These are phyloP conservation scores for Bombylius major DNA, from an alignment of 2,888 invertebrate genomes.

Conservation along the genomic window DNA sequence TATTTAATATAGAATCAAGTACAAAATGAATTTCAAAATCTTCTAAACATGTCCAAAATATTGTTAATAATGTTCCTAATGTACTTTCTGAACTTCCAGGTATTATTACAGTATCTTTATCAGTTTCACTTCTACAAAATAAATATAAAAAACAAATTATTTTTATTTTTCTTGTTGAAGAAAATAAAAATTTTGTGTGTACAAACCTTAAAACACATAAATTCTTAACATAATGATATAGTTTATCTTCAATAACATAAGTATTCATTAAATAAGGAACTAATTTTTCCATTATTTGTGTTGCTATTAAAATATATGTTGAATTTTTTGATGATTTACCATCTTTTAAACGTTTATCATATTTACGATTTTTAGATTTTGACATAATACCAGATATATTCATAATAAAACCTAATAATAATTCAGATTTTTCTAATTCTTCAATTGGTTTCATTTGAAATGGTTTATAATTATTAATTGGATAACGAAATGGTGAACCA, in stretches of 20 bases:
- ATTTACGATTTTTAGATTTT: constrained; percentile 21
- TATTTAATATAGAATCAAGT: constrained; percentile 28
- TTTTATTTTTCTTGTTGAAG: too few relatives aligned
- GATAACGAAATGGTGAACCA: constrained; percentile 51
- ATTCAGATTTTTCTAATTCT: constrained; percentile 24
- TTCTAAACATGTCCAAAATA: constrained; percentile 34
- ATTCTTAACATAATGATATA: constrained; percentile 40
- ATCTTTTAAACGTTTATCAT: constrained; percentile 6
- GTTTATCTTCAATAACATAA: constrained; percentile 56
- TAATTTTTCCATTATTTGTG: constrained; percentile 46
- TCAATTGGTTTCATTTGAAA: constrained; percentile 43
- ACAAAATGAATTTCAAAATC: constrained; percentile 29
- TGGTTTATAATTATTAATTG: constrained; percentile 52
- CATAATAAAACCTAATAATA: constrained; percentile 27
- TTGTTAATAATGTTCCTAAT: constrained; percentile 27
- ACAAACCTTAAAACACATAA: constrained; percentile 23
- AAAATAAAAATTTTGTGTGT: background rate
- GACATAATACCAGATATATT: constrained; percentile 30
- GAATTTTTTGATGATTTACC: constrained; percentile 34
- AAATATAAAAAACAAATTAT: background rate
- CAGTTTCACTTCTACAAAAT: constrained; percentile 19
- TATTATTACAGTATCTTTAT: constrained; percentile 21
- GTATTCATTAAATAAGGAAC: constrained; percentile 48
- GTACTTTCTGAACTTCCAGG: constrained; percentile 26
- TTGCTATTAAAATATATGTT: constrained; percentile 42